These are phyloP conservation scores for Chelonus formosanus DNA, from an alignment of 2,888 invertebrate species.

Conservation along the genomic window DNA sequence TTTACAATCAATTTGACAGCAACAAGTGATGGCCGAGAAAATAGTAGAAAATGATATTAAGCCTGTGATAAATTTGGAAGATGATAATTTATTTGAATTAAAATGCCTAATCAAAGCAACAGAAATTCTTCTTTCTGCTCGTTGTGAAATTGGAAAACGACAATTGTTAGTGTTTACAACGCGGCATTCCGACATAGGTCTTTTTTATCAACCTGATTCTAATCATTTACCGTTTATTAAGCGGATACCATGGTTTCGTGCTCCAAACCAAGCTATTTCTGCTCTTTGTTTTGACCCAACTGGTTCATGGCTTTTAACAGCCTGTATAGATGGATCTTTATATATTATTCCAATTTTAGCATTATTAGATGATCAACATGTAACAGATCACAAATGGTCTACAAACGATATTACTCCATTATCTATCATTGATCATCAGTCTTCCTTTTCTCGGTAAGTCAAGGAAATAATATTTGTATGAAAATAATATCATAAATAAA, in stretches of 20 bases:
- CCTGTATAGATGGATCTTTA: conserved; percentile 68
- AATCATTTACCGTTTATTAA: conserved; percentile 52
- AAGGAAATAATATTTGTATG: background rate
- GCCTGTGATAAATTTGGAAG: conserved; percentile 42
- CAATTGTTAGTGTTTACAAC: conserved; percentile 58
- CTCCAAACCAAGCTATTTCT: conserved; percentile 53
- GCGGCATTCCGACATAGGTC: conserved; percentile 53
- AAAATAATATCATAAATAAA: background rate
- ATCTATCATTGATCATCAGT: conserved; percentile 57
- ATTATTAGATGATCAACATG: conserved; percentile 68
- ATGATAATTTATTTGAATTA: conserved; percentile 56
- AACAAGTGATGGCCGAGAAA: conserved; percentile 43
- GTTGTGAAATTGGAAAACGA: conserved; percentile 53
- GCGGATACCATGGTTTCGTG: conserved; percentile 60
- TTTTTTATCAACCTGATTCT: conserved; percentile 55
- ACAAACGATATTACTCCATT: conserved; percentile 69
- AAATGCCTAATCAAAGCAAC: conserved; percentile 58
- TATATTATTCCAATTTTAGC: conserved; percentile 72
- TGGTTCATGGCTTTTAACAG: conserved; percentile 78
- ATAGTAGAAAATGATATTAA: conserved; percentile 32
- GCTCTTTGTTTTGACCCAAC: conserved; percentile 82
- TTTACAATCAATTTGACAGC: conserved; percentile 22
- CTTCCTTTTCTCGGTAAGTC: conserved; percentile 55
- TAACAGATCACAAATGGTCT: conserved; percentile 70
- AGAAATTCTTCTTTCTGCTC: conserved; percentile 53